Evolutionary conservation across 2,888 invertebrate species (phyloP), one percentile per base, ranked within the genome.

Genomic region (Idaea aversata): DNA sequence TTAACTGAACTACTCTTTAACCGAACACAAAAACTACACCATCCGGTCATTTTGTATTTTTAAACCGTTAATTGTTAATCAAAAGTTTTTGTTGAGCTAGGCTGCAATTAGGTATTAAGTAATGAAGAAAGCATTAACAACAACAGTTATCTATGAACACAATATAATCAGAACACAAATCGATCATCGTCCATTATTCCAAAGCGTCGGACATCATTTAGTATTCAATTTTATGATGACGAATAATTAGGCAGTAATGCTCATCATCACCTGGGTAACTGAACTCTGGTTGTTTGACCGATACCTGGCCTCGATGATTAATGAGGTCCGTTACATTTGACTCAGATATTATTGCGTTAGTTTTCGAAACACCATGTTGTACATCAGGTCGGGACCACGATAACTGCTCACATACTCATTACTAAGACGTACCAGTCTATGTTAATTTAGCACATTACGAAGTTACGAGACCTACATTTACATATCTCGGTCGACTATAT

Each of bases 271-370:
- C 59, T 75, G 66, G 71, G 75, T 78, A 83, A 80, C 79, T 82
- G 81, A 72, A 74, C 79, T 82, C 80, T 47, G 80, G 80, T 74
- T 80, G 81, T 85, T 83, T 87, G 88, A 87, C 85, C 84, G 85
- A 86, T 84, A 84, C 79, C 25, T 87, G 88, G 89, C 92, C 92
- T 82, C 86, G 84, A 91, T 92, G 88, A 90, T 90, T 91, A 93
- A 92, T 84, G 85, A 84, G 80, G 72, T 88, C 91, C 91, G 92
- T 92, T 93, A 92, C 74, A 81, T 82, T 86, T 87, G 85, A 87
- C 85, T 87, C 85, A 81, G 83, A 86, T 89, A 84, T 85, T 84
- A 85, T 89, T 91, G 88, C 88, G 84, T 88, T 88, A 85, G 72
- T 78, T 87, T 86, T 87, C 86, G 84, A 84, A 88, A 88, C 81